A percentile compares a stretch with the other conserved stretches of the same genome.
Evolutionary conservation across 2,797 vertebrate genomes (phyloP).

Genomic region (Sebastes hubbsi): DNA sequence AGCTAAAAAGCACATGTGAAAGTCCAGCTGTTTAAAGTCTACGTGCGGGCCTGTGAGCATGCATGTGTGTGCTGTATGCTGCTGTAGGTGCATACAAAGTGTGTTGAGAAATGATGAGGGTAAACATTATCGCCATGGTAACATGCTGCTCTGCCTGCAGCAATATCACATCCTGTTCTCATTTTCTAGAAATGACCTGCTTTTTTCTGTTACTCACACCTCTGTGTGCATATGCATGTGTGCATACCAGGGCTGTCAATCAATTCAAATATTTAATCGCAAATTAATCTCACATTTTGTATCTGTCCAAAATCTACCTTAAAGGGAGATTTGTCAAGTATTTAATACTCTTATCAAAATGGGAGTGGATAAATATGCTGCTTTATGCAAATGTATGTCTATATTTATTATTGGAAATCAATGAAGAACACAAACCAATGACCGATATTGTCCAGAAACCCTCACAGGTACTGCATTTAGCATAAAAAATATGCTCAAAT

Average conservation of each 20-base stretch:
- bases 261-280: no score
- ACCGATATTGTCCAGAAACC: no score
- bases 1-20: constrained; percentile 49
- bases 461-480: no score
- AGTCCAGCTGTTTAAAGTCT: constrained; percentile 20
- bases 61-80: not conserved
- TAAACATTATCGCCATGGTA: constrained; percentile 34
- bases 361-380: no score
- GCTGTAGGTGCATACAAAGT: constrained; percentile 50
- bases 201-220: not conserved
- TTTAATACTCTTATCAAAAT: no score
- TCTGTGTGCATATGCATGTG: not conserved
- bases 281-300: no score
- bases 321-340: no score
- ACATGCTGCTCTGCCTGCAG: constrained; percentile 40
- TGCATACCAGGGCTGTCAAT: not conserved
- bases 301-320: no score
- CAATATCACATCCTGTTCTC: constrained; percentile 70
- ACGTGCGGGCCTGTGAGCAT: constrained; percentile 10
- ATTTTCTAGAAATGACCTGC: constrained; percentile 33
- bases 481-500: no score
- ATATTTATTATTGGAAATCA: no score
- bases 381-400: no score
- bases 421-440: no score
- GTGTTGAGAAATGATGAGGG: constrained; percentile 14